phyloP scores from a whole-genome alignment of 2,113 vertebrate species.

The Oryzias javanicus region DNA sequence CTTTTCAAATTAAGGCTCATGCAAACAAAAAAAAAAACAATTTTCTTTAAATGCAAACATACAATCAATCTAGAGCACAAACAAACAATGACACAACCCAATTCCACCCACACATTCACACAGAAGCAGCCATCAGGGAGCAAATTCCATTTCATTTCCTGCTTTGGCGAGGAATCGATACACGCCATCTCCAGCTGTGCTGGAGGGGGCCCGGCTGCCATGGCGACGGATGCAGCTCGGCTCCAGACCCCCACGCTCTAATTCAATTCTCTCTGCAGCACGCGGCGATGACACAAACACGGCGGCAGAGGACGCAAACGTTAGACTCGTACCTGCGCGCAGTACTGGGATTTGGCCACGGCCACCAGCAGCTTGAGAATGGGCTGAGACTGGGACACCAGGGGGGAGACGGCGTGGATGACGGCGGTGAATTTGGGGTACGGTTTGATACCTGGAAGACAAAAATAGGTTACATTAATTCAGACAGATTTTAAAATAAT shows the following conservation, averaged over 20 bases:
- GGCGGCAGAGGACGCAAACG: constrained; percentile 11
- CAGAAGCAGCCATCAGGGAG: constrained; percentile 41
- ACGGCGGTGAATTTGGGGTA: constrained; percentile 94
- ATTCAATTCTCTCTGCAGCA: constrained; percentile 56
- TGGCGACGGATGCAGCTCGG: constrained; percentile 63
- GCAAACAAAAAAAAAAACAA: no score
- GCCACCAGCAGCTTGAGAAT: constrained; percentile 95
- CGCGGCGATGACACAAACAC: no score
- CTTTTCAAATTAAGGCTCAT: no score
- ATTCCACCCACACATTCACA: constrained; percentile 2
- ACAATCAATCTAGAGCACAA: constrained; percentile 20
- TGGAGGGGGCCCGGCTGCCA: constrained; percentile 64
- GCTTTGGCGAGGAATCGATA: constrained; percentile 70
- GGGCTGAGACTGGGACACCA: constrained; percentile 98
- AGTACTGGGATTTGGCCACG: constrained; percentile 97
- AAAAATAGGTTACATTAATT: neutral
- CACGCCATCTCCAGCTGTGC: constrained; percentile 64
- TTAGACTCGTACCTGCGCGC: constrained; percentile 93
- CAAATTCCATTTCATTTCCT: constrained; percentile 72
- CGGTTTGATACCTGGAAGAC: constrained; percentile 87
- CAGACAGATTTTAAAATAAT: no score
- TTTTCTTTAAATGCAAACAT: no score
- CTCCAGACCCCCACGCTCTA: constrained; percentile 51
- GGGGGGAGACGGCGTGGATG: constrained; percentile 95
- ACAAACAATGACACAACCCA: constrained; percentile 25